These are phyloP conservation scores for Ornithoptera priamus DNA, from an alignment of 2,888 invertebrate genomes.

Conservation along the genomic window DNA sequence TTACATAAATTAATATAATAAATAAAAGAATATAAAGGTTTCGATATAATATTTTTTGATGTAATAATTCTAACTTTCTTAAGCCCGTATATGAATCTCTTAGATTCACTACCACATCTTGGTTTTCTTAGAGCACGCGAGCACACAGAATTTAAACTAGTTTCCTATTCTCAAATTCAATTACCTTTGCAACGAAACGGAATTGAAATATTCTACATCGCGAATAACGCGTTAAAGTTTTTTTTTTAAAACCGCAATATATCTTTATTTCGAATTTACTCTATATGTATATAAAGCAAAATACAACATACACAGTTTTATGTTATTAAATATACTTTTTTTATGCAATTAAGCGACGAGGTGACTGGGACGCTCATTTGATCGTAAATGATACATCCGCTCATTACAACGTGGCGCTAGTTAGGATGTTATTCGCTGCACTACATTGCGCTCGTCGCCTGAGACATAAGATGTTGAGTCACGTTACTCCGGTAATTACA, in stretches of 20 bases:
- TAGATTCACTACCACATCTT: conserved; percentile 20
- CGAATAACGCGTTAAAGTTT: not conserved
- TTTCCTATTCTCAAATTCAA: conserved; percentile 23
- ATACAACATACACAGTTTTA: no score
- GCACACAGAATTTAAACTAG: conserved; percentile 26
- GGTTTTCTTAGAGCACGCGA: conserved; percentile 23
- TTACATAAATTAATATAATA: not conserved
- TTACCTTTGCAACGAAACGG: conserved; percentile 23
- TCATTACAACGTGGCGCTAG: no score
- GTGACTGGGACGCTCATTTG: no score
- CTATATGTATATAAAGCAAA: not conserved
- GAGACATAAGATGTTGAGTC: no score
- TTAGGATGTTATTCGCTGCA: no score
- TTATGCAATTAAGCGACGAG: no score
- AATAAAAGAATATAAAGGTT: not conserved
- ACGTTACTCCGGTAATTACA: no score
- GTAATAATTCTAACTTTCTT: conserved; percentile 11
- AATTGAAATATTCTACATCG: conserved; percentile 14
- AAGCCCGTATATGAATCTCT: conserved; percentile 22
- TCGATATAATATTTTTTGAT: not conserved
- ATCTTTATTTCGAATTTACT: not conserved
- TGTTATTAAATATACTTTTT: no score
- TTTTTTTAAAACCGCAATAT: not conserved
- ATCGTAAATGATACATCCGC: no score
- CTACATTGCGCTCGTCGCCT: no score